A percentile compares a stretch with the other conserved stretches of the same genome.
Conservation (phyloP, 1,140 invertebrate species). For the Drosophila subpulchrella region DNA sequence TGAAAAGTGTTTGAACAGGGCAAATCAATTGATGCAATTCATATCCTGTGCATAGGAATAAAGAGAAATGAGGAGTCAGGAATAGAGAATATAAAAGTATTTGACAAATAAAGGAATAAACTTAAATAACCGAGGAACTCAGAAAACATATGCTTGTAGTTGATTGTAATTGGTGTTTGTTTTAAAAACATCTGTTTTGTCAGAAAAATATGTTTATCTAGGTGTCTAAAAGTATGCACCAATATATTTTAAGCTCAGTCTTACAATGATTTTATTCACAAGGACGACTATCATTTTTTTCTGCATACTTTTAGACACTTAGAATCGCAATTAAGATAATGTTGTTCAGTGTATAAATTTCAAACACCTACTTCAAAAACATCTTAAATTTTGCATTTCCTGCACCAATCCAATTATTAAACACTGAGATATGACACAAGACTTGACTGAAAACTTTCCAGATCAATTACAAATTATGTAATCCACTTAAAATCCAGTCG, state of each 20-base stretch:
- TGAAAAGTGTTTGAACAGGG: conserved; percentile 56
- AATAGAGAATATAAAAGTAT: conserved; percentile 3
- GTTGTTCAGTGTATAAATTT: no score
- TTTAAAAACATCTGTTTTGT: no score
- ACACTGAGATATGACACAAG: neutral
- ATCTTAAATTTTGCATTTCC: neutral
- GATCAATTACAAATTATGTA: conserved; percentile 59
- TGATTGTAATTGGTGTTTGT: no score
- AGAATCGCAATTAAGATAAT: no score
- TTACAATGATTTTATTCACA: no score
- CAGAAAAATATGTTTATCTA: no score
- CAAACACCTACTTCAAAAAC: neutral
- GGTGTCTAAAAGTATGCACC: no score
- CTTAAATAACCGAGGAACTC: no score
- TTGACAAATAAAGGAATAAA: neutral
- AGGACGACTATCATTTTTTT: no score
- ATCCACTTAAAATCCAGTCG: conserved; percentile 65
- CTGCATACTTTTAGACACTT: no score
- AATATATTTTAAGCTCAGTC: no score
- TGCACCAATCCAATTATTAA: neutral
- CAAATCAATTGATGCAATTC: conserved; percentile 57
- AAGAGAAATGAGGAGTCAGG: neutral
- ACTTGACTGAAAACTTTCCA: conserved; percentile 1
- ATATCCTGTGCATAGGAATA: conserved; percentile 16
- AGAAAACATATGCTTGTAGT: no score